These are phyloP conservation scores for Agrotis segetum DNA, from an alignment of 2,888 invertebrate genomes.

Conservation along the genomic window DNA sequence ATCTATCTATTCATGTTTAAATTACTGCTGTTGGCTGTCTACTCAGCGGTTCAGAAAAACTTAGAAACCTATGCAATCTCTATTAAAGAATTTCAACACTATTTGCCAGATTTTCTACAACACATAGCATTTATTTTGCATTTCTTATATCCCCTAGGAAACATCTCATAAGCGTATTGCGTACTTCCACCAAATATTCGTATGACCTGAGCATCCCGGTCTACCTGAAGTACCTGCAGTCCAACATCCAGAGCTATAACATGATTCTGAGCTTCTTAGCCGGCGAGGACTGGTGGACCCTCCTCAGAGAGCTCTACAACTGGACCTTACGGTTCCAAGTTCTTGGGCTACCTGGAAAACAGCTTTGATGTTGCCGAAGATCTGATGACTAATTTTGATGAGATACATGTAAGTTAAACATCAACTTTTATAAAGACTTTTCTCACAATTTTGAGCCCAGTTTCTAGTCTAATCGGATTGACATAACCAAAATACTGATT, in stretches of 20 bases:
- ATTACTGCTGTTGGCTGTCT: no score
- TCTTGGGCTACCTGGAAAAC: constrained; percentile 80
- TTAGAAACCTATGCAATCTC: no score
- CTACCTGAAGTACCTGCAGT: constrained; percentile 84
- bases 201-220: constrained; percentile 82
- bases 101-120: no score
- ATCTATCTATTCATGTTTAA: no score
- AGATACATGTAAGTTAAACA: constrained; percentile 81
- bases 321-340: constrained; percentile 76
- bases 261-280: constrained; percentile 80
- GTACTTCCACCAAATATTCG: constrained; percentile 77
- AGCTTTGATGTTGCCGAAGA: constrained; percentile 82
- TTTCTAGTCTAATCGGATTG: neutral
- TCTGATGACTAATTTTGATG: constrained; percentile 82
- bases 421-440: neutral
- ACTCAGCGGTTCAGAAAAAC: no score
- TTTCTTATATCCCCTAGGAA: constrained; percentile 71
- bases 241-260: constrained; percentile 79
- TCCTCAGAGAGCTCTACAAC: constrained; percentile 75
- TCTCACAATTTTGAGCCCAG: neutral
- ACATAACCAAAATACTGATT: neutral
- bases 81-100: no score
- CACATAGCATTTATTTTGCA: no score
- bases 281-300: constrained; percentile 85
- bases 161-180: constrained; percentile 72